These are phyloP conservation scores for Pantherophis alleghaniensis DNA, from an alignment of 2,797 vertebrate species.

Conservation along the genomic window DNA sequence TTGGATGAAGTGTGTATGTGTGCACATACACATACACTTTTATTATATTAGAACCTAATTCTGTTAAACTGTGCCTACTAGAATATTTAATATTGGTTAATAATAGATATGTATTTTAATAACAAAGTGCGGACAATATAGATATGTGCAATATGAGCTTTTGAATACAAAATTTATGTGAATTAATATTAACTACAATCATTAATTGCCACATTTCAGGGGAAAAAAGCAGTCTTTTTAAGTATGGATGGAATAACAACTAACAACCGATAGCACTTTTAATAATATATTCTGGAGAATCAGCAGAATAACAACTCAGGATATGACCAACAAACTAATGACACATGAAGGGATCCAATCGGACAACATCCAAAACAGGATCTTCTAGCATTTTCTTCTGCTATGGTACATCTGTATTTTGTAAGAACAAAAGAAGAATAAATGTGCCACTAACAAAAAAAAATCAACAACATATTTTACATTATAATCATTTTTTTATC, in stretches of 20 bases:
- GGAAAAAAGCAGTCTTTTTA: neutral
- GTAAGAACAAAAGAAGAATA: neutral
- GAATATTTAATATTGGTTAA: neutral
- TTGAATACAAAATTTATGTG: neutral
- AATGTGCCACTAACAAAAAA: neutral
- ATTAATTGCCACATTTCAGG: neutral
- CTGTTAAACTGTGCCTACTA: slow-evolving; percentile 18
- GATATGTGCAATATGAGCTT: neutral
- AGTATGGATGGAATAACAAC: neutral
- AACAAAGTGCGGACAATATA: neutral
- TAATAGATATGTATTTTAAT: slow-evolving; percentile 6
- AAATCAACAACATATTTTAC: neutral
- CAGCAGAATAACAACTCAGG: neutral
- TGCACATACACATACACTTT: neutral
- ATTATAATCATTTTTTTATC: neutral
- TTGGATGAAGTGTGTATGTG: neutral
- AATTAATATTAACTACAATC: neutral
- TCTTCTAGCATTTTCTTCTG: slow-evolving; percentile 3
- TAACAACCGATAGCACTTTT: neutral
- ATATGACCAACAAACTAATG: neutral
- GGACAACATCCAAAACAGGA: neutral
- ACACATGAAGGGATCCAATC: neutral
- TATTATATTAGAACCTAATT: slow-evolving; percentile 13
- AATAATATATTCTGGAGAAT: neutral
- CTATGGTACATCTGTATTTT: neutral